Evolutionary conservation across 2,113 vertebrate genomes (phyloP), one percentile per base, ranked within the genome.

Genomic region (Oncorhynchus masou): DNA sequence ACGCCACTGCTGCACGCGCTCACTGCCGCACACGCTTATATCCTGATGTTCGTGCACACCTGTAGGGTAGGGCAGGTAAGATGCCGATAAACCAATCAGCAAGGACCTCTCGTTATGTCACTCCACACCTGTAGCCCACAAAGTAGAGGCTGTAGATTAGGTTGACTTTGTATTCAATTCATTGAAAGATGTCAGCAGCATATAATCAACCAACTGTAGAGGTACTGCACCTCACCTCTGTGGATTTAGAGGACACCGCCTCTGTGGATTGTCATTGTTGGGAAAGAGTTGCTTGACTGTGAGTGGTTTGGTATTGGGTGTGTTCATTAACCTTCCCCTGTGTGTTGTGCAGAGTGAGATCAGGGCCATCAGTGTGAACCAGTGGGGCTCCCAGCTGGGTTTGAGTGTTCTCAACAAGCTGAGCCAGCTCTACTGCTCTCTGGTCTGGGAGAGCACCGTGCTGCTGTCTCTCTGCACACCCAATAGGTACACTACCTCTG

Each of bases 21-120:
- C 16, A 97, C 96, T 1, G 96, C 97, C 1, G 97, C 97, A 0
- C 96, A 98, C 1, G 97, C 97, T 19, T 98, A 98, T 92, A 98
- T 98, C 91, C 96, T 98, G 88, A 97, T 98, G 97, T 98, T 98
- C 74, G 97, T 98, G 67, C 97, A 98, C 84, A 98, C 96, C 24
- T 98, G 97, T 86, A 91, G 97, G 76, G 96, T 97, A 5, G 96
- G 96, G 84, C 96, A 98, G 95, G 96, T 97, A 90, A 92, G 84
- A 45, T 45, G 8, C 39, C 39, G 2, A 9, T 9, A 45, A 45
- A 45, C 39, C 9, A 45, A 45, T 11, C 39, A 11, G 39, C 39
- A 45, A 45, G 39, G 39, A 2, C 39, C 39, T 45, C 39, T 11
- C 8, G 8, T 45, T 45, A 45, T 45, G 39, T 45, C 39, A 45